Percentiles rank a stretch among this genome's conserved stretches.
Conservation (phyloP, 2,797 vertebrate species). For the Oceanodroma leucorhoa region DNA sequence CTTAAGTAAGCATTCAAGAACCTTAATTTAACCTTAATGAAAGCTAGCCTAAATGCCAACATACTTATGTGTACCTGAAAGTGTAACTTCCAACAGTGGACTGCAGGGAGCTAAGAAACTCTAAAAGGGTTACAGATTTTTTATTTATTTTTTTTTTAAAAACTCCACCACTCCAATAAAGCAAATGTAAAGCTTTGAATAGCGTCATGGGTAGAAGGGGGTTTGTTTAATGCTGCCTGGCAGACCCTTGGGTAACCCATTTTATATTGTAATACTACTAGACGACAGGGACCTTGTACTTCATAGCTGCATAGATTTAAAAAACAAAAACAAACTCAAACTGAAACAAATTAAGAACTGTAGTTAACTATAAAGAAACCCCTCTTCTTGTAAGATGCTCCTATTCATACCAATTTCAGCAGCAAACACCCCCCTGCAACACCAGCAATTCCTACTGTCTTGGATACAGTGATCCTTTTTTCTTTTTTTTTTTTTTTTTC, state of each 20-base stretch:
- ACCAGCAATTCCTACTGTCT: not conserved
- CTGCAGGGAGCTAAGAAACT: not conserved
- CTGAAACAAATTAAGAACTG: not conserved
- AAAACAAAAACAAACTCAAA: fast-evolving
- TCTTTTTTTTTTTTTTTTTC: too few species aligned
- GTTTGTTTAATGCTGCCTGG: not conserved
- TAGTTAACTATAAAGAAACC: not conserved
- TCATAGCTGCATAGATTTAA: not conserved
- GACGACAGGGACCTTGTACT: not conserved
- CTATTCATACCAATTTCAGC: not conserved
- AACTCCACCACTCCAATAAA: not conserved
- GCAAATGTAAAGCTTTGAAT: not conserved
- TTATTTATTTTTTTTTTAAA: not conserved
- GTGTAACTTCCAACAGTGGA: not conserved
- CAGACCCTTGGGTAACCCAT: not conserved
- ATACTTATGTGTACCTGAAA: not conserved
- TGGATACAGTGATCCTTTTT: too few species aligned
- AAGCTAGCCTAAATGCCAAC: not conserved
- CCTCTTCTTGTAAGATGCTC: not conserved
- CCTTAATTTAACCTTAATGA: not conserved
- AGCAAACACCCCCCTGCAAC: fast-evolving
- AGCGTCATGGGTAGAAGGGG: fast-evolving
- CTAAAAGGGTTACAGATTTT: not conserved
- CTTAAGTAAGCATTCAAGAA: not conserved
- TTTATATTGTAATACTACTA: not conserved